These are phyloP conservation scores for Nomada hirtipes DNA, from an alignment of 2,888 invertebrate genomes.

Conservation along the genomic window DNA sequence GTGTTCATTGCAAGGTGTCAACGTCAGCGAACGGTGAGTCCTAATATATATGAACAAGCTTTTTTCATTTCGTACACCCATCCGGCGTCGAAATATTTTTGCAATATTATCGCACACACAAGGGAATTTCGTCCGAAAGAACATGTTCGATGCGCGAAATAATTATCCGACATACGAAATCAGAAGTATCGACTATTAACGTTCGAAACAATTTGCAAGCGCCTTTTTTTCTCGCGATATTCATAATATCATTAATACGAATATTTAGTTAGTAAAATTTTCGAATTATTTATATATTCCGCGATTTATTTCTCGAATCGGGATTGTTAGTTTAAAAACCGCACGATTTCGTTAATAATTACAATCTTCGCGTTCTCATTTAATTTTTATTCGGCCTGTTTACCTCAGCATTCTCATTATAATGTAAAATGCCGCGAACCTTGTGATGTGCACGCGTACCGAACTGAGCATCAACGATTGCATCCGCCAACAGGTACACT, in stretches of 20 bases:
- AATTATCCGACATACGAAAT: too few relatives aligned
- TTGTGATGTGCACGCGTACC: constrained; percentile 54
- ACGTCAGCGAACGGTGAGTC: background rate
- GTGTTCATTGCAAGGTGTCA: background rate
- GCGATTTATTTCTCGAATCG: background rate
- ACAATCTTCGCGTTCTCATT: background rate
- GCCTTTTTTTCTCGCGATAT: too few relatives aligned
- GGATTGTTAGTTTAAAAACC: too few relatives aligned
- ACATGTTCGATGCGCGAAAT: too few relatives aligned
- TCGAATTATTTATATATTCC: background rate
- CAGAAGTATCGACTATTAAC: too few relatives aligned
- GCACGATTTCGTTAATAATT: background rate
- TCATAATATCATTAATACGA: background rate
- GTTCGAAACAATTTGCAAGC: too few relatives aligned
- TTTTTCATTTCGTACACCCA: too few relatives aligned
- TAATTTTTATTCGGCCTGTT: constrained; percentile 12
- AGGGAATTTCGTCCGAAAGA: too few relatives aligned
- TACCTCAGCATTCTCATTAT: constrained; percentile 41
- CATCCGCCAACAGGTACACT: constrained; percentile 77
- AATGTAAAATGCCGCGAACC: constrained; percentile 48
- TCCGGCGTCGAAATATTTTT: too few relatives aligned
- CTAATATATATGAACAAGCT: too few relatives aligned
- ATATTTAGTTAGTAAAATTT: background rate
- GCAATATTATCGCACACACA: too few relatives aligned
- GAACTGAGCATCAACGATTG: constrained; percentile 66